A percentile compares a stretch with the other conserved stretches of the same genome.
phyloP scores from a whole-genome alignment of 2,888 invertebrate species.

The Caenorhabditis japonica region DNA sequence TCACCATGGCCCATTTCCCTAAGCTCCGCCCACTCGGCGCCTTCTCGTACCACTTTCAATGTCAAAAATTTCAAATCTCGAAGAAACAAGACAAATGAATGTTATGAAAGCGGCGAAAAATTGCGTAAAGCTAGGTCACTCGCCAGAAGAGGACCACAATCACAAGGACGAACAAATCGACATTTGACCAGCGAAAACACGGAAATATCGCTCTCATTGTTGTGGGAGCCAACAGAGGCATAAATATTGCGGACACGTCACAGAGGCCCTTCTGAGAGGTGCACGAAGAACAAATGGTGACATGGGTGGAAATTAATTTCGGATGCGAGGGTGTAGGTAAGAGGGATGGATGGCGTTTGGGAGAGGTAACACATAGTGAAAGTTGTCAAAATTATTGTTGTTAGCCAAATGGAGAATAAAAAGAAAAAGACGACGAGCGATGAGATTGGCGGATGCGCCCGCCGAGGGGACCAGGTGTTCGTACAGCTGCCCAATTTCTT shows the following conservation, averaged over 20 bases:
- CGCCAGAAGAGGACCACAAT: too few relatives aligned
- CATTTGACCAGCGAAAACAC: slow-evolving; percentile 27
- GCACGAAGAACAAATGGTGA: slow-evolving; percentile 20
- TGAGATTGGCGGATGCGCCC: slow-evolving; percentile 44
- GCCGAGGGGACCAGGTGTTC: slow-evolving; percentile 52
- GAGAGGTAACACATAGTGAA: slow-evolving; percentile 15
- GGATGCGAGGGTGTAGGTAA: background rate
- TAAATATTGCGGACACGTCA: slow-evolving; percentile 25
- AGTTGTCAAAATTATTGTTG: slow-evolving; percentile 49
- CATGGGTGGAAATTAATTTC: background rate
- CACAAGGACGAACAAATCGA: too few relatives aligned
- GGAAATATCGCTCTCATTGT: slow-evolving; percentile 20
- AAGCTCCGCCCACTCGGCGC: too few relatives aligned
- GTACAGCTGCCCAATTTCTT: slow-evolving; percentile 42
- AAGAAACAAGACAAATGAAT: too few relatives aligned
- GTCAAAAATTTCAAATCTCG: too few relatives aligned
- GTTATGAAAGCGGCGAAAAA: too few relatives aligned
- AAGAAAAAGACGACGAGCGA: too few relatives aligned
- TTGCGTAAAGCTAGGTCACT: too few relatives aligned
- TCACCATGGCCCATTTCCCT: too few relatives aligned
- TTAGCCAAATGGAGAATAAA: too few relatives aligned
- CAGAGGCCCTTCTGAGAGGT: slow-evolving; percentile 11
- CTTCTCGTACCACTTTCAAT: too few relatives aligned
- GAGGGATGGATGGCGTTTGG: background rate
- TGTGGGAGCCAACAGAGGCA: slow-evolving; percentile 32